Evolutionary conservation across 64 coral and sea anemone species (phyloP), one percentile per base, ranked within the genome.

Genomic region (Porites lutea): DNA sequence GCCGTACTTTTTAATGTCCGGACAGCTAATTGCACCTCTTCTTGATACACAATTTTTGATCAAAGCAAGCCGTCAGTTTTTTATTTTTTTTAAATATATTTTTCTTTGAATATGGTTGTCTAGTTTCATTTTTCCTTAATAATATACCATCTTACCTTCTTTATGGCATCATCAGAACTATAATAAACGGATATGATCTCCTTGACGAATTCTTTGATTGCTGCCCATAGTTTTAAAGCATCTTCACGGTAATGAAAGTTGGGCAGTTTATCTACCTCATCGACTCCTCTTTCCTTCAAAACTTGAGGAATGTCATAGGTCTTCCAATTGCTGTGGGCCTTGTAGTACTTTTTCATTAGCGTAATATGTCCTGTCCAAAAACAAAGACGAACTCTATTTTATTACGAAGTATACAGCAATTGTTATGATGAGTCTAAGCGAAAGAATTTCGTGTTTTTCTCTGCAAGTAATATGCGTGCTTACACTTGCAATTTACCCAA

Each of bases 161-260:
- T 51, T 6, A 98, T 83, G 19, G 88, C 92, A 0, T 92, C 86
- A 50, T 98, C 89, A 4, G 77, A 53, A 2, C 62, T 48, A 59
- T 95, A 98, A 54, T 85, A 98, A 8, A 85, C 69, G 2, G 61
- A 21, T 19, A 89, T 8, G 49, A 95, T 65, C 15, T 95, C 89
- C 19, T 65, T 54, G 62, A 98, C 71, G 44, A 98, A 98, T 57
- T 65, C 63, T 14, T 52, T 69, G 2, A 89, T 91, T 4, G 92
- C 77, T 14, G 87, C 50, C 96, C 96, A 98, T 16, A 95, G 59
- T 22, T 48, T 59, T 22, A 98, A 63, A 15, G 89, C 92, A 72
- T 98, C 96, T 12, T 98, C 92, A 62, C 96, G 92, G 80, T 98
- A 98, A 21, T 92, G 74, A 22, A 92, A 98, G 60, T 95, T 92